Base-by-base conservation (phyloP, 1,140 invertebrate species). In the Tetragonula clypearis region DNA sequence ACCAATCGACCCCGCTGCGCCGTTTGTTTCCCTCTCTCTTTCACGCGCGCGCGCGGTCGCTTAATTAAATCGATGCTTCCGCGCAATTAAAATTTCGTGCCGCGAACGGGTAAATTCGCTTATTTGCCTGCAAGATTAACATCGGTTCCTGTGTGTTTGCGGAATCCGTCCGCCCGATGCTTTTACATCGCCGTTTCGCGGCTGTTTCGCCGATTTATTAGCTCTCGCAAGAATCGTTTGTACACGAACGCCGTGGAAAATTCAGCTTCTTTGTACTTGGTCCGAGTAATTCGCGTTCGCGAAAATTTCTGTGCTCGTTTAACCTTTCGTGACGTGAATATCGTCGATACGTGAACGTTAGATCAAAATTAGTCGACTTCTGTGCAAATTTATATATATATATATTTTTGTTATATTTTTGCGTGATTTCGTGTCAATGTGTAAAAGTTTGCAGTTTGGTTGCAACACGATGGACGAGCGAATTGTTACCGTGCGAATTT, bases 31-130 rank as follows among this genome's bases (percentile, higher is more conserved):
- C 41, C 79, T 21, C 75, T 72, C 41, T 49, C 41, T 49, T 49
- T 49, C 41, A 8, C 41, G 41, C 41, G 41, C 35, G 41, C 84
- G 21, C 71, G 49, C 53, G 84, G 60, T 73, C 77, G 71, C 82
- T 89, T 88, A 89, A 89, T 89, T 89, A 81, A 86, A 86, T 89
- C 85, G 85, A 88, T 74, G 84, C 75, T 86, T 86, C 71, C 80
- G 77, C 81, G 68, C 85, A 89, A 89, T 89, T 89, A 89, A 88
- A 89, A 86, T 88, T 89, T 86, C 72, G 35, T 80, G 66, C 74
- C 82, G 79, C 65, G 78, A 49, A 49, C 62, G 73, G 74, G 77
- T 79, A 62, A 82, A 88, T 82, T 76, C 60, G 65, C 84, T 89
- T 82, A 88, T 88, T 88, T 89, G 69, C 79, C 56, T 21, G 68